Evolutionary conservation across 1,140 invertebrate genomes (phyloP), one percentile per base, ranked within the genome.

Genomic region (Caenorhabditis remanei): DNA sequence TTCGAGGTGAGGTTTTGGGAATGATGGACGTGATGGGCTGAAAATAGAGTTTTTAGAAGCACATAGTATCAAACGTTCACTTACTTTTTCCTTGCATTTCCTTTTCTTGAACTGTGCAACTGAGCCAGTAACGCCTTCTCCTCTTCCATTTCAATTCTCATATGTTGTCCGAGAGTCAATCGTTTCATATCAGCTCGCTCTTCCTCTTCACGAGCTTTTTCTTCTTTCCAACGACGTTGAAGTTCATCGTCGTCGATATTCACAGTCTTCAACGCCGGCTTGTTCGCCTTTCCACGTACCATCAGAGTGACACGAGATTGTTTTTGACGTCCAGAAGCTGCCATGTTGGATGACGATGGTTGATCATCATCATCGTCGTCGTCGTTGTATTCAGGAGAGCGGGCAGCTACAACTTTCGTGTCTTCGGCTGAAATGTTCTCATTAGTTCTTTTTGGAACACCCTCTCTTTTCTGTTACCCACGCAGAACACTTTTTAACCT

Each of bases 251-350:
- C 85, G 7, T 85, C 67, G 16, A 85, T 85, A 19, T 50, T 75
- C 8, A 85, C 85, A 32, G 85, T 85, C 50, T 85, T 85, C 48
- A 85, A 79, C 41, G 50, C 48, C 40, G 67, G 63, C 40, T 85
- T 85, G 24, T 85, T 85, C 40, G 53, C 58, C 50, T 85, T 85
- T 85, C 85, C 85, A n/a, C 85, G 63, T 16, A 67, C 46, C 85
- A 85, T 85, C 24, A 85, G 58, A 13, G 85, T 67, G n/a, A 85
- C 71, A 50, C 71, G 71, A 79, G 46, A 14, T 11, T 79, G 71
- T 53, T 79, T 79, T 13, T 50, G 71, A 50, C 71, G 71, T 8
- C 46, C 71, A 21, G 71, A 79, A 50, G 71, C 43, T 14, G 71
- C 65, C 7, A 46, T 41, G 19, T 55, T 16, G 9, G 82, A n/a